phyloP scores from a whole-genome alignment of 2,113 vertebrate genomes.

The Diglossa brunneiventris region DNA sequence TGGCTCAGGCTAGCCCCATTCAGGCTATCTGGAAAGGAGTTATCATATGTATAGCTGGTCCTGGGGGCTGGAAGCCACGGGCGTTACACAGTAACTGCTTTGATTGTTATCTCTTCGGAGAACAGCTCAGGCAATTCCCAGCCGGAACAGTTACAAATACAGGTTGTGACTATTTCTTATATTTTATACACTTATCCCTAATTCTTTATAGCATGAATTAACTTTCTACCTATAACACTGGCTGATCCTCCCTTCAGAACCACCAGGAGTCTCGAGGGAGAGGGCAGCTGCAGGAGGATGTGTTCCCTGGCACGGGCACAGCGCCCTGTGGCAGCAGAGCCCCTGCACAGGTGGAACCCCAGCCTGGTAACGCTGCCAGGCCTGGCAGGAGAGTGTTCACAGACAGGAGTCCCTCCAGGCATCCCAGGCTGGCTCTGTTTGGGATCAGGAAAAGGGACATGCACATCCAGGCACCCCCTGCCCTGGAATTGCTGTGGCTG shows the following conservation, averaged over 20 bases:
- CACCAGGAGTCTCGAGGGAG: neutral
- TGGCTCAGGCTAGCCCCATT: no score
- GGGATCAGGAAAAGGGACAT: neutral
- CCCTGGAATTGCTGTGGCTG: neutral
- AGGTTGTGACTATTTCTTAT: no score
- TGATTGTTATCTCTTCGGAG: no score
- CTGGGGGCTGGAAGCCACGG: no score
- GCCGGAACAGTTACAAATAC: no score
- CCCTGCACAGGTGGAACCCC: neutral
- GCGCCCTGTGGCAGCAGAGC: neutral
- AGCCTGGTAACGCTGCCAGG: fast-evolving
- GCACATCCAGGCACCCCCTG: neutral
- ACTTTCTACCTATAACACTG: no score
- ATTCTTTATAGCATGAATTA: no score
- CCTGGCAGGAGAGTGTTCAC: neutral
- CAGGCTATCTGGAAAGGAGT: no score
- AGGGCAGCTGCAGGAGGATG: neutral
- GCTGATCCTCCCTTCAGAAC: neutral
- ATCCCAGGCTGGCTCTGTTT: neutral
- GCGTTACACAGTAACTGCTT: no score
- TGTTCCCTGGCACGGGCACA: neutral
- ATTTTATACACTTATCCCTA: no score
- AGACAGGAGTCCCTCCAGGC: neutral
- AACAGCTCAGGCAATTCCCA: no score
- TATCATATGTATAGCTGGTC: no score